Evolutionary conservation across 2,888 invertebrate species (phyloP).

Genomic region (Cancer borealis): DNA sequence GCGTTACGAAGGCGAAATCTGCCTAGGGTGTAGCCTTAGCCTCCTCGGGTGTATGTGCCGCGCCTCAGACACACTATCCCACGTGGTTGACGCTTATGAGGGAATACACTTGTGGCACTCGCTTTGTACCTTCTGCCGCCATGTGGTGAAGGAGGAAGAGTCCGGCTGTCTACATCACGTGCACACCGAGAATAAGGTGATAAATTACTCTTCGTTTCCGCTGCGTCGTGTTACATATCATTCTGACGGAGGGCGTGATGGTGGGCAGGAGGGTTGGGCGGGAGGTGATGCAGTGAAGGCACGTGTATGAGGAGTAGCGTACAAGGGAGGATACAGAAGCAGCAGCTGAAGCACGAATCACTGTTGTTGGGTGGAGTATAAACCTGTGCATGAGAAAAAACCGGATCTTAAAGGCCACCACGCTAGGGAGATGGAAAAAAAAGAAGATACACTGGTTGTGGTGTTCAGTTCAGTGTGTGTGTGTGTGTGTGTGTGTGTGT

Average conservation of each 20-base stretch:
- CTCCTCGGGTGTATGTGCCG: background rate
- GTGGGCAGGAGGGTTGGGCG: background rate
- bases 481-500: too few species aligned
- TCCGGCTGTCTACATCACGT: slow-evolving; percentile 5
- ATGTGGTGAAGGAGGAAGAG: background rate
- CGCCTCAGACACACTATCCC: slow-evolving; percentile 32
- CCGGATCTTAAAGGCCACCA: background rate
- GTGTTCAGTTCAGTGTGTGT: too few species aligned
- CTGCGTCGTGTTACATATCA: background rate
- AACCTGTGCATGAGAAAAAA: background rate
- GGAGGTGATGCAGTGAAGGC: background rate
- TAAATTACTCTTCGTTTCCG: background rate
- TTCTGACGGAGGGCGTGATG: too few species aligned
- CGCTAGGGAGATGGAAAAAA: too few species aligned
- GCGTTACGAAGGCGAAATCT: background rate
- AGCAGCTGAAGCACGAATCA: too few species aligned
- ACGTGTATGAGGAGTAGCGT: background rate
- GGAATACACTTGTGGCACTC: background rate
- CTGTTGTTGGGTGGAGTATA: background rate
- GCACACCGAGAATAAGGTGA: background rate
- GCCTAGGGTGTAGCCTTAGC: background rate
- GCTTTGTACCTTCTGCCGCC: slow-evolving; percentile 5
- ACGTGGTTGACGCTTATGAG: background rate
- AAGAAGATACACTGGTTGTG: too few species aligned
- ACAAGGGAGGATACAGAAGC: background rate